Conservation (phyloP, 1,140 invertebrate genomes). For the Zelostemma sp. region DNA sequence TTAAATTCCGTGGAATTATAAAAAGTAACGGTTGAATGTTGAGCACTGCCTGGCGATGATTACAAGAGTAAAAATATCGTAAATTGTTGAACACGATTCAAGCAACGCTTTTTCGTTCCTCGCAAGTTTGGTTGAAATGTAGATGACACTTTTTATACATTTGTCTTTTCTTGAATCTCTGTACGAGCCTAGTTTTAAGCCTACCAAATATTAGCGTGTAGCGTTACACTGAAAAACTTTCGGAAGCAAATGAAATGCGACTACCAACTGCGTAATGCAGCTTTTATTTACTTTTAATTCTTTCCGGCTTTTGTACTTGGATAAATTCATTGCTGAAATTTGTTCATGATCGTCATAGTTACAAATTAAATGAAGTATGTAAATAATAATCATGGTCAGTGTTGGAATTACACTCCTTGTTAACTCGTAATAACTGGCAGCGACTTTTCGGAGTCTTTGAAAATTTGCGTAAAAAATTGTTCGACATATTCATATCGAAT, state of each 20-base stretch:
- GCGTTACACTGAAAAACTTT: slow-evolving; percentile 13
- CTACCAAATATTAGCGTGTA: slow-evolving; percentile 27
- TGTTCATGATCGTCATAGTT: not conserved
- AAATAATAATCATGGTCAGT: slow-evolving; percentile 1
- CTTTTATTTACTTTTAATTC: no score
- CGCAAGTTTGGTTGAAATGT: not conserved
- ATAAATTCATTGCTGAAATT: no score
- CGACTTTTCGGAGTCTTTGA: not conserved
- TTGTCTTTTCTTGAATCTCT: slow-evolving; percentile 24
- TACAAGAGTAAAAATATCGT: slow-evolving; percentile 16
- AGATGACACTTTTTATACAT: slow-evolving; percentile 4
- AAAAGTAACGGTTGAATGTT: not conserved
- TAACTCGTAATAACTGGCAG: not conserved
- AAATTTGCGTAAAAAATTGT: no score
- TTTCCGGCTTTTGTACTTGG: no score
- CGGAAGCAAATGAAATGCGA: slow-evolving; percentile 1
- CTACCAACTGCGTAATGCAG: no score
- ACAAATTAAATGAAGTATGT: not conserved
- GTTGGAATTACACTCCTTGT: not conserved
- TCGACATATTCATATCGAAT: not conserved
- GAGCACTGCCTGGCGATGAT: no score
- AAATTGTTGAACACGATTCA: slow-evolving; percentile 9
- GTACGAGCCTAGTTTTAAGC: slow-evolving; percentile 17
- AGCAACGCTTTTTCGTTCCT: not conserved
- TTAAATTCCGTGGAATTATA: slow-evolving; percentile 2